phyloP scores from a whole-genome alignment of 2,888 invertebrate species.

The Oligia fasciuncula region DNA sequence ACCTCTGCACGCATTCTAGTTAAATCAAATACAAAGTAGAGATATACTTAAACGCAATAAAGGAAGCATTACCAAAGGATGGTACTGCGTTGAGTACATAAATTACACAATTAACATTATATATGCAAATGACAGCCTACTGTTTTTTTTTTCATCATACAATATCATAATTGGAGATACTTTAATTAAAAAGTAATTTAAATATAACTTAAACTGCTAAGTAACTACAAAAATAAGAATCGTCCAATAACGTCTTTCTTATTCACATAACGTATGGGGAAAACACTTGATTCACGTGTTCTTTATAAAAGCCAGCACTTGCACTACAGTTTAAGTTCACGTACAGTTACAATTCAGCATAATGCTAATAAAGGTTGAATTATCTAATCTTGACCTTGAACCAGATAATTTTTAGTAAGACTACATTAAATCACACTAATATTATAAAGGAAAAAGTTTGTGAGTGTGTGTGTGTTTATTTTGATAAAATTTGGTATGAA shows the following conservation, averaged over 20 bases:
- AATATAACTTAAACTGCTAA: too few species aligned
- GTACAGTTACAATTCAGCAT: neutral
- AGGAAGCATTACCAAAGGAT: conserved; percentile 1
- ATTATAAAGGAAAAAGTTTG: too few species aligned
- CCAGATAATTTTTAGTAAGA: neutral
- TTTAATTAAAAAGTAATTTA: neutral
- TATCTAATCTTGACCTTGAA: neutral
- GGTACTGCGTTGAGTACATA: neutral
- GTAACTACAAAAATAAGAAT: neutral
- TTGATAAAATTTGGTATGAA: too few species aligned
- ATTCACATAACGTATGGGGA: neutral
- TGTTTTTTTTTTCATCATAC: neutral
- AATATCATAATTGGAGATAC: neutral
- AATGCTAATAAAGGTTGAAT: too few species aligned
- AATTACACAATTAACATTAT: neutral
- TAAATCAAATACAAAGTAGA: neutral
- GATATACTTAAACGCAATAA: neutral
- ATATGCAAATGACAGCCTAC: neutral
- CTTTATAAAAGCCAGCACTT: neutral
- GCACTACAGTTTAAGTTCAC: neutral
- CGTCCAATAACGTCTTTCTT: neutral
- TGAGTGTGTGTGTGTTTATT: too few species aligned
- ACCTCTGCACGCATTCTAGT: neutral
- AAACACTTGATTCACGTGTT: neutral
- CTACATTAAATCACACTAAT: neutral